A percentile compares a stretch with the other conserved stretches of the same genome.
Conservation (phyloP, 2,113 vertebrate genomes). For the Colistium nudipinnis region DNA sequence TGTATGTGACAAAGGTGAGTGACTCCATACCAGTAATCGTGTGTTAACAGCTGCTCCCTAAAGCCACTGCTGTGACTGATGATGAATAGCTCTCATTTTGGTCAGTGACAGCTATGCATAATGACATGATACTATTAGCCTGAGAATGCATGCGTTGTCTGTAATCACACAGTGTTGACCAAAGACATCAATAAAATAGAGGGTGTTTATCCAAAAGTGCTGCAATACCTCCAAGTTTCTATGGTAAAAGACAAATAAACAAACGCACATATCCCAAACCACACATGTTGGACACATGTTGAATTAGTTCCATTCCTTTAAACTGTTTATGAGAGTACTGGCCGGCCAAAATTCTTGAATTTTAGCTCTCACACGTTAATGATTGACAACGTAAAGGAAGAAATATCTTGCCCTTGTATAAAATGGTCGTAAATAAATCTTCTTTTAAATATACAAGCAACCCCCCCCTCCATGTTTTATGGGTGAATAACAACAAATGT, state of each 20-base stretch:
- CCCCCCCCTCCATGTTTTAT: too few species aligned
- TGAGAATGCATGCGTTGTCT: not conserved
- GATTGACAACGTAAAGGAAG: not conserved
- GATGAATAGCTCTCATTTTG: constrained; percentile 21
- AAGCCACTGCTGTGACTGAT: constrained; percentile 25
- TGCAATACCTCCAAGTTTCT: not conserved
- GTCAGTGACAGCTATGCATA: constrained; percentile 48
- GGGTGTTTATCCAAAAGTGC: not conserved
- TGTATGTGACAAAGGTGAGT: constrained; percentile 23
- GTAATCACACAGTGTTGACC: constrained; percentile 25
- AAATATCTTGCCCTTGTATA: not conserved
- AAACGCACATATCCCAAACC: not conserved
- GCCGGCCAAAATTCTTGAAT: not conserved
- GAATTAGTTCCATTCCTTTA: not conserved
- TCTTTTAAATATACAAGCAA: too few species aligned
- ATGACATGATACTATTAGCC: constrained; percentile 14
- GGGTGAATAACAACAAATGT: too few species aligned
- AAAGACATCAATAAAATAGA: not conserved
- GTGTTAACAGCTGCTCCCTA: constrained; percentile 13
- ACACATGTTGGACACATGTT: not conserved
- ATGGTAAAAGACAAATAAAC: too few species aligned
- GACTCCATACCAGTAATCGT: not conserved
- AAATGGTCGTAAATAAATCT: too few species aligned
- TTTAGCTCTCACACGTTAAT: not conserved
- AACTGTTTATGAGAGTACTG: not conserved